Percentiles rank a stretch among this genome's conserved stretches.
phyloP scores from a whole-genome alignment of 2,797 vertebrate genomes.

The Hypotaenidia philippensis region DNA sequence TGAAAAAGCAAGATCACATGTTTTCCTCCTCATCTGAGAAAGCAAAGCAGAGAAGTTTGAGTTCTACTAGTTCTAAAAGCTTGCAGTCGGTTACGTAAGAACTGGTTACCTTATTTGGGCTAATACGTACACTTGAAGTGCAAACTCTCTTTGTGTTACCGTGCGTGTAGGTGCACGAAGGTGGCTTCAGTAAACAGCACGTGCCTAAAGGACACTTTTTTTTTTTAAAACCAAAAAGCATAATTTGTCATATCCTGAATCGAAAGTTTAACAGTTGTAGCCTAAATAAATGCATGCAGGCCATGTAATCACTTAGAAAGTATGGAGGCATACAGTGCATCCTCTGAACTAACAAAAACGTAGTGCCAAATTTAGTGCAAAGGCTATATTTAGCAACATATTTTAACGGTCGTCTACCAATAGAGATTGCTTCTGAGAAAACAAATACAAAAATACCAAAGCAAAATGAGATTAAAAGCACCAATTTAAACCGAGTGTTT shows the following conservation, averaged over 20 bases:
- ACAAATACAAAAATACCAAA: slow-evolving; percentile 1
- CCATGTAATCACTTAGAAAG: background rate
- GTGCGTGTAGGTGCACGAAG: background rate
- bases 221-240: background rate
- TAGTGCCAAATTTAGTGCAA: background rate
- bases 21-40: background rate
- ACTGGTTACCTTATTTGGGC: background rate
- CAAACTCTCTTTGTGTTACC: background rate
- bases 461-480: slow-evolving; percentile 7
- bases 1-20: background rate
- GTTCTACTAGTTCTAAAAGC: background rate
- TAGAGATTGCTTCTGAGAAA: background rate
- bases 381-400: slow-evolving; percentile 3
- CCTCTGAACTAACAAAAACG: slow-evolving; percentile 18
- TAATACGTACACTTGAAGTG: background rate
- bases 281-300: background rate
- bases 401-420: background rate
- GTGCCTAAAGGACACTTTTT: background rate
- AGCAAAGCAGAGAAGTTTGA: background rate
- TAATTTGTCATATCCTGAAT: background rate
- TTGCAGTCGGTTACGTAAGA: background rate
- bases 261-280: background rate
- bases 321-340: background rate
- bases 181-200: background rate
- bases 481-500: background rate